Base-by-base conservation (phyloP, 2,888 invertebrate genomes). In the Caradrina kadenii region DNA sequence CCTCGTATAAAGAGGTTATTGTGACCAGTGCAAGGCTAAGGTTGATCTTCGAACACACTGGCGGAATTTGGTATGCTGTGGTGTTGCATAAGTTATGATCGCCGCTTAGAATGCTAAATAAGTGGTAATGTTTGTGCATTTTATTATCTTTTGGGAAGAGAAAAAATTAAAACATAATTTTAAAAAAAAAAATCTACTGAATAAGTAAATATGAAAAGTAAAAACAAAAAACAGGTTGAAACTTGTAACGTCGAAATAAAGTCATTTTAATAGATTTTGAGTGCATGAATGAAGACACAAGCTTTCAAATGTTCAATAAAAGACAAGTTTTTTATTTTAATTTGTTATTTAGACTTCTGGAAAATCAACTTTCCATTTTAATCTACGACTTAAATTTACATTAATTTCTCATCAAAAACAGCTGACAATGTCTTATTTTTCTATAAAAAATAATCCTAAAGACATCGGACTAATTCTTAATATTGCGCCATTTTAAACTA, bases 1-100 rank as follows among this genome's bases (percentile, higher is more conserved):
- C 80, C 82, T 77, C 61, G 65, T 59, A 66, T 60, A 64, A 78
- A 64, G 83, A 79, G 81, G 83, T 79, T 76, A 71, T 71, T 63
- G 68, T 65, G 76, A 74, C 69, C 75, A 35, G 76, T 80, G 73
- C 86, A 87, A 86, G 85, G 87, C 79, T 65, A 79, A 80, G 73
- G 76, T 76, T 72, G 60, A 21, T 35, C 69, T 52, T 17, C 31
- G 63, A 63, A 50, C 45, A 58, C 72, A 76, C 56, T 63, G 73
- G 22, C 60, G 50, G 70, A 50, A 62, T 58, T 65, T 63, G 19
- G 70, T 70, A 84, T 80, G 71, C 72, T 56, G 59, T 21, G 19
- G 7, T 65, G 54, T 72, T 82, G 67, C 73, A 56, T 84, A 82
- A 76, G 70, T 75, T 62, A 79, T 50, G 17, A 26, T 13, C 0